Conservation (phyloP, 2,113 vertebrate species). For the Lipophrys pholis region DNA sequence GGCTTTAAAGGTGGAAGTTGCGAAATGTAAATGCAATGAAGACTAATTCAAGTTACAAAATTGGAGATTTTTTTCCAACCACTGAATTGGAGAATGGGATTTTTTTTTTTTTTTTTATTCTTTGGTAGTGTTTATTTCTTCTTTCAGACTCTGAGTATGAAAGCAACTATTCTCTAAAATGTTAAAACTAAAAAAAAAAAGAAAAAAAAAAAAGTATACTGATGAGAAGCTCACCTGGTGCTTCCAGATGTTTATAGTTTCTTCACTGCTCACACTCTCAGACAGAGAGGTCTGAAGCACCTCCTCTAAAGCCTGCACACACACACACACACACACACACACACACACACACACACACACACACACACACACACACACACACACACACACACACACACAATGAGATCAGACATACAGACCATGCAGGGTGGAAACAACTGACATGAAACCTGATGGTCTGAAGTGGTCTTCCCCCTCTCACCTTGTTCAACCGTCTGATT, state of each 20-base stretch:
- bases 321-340: constrained; percentile 2
- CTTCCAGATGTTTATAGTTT: constrained; percentile 67
- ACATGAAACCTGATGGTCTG: no score
- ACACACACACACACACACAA: background rate
- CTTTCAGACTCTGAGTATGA: no score
- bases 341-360: constrained; percentile 8
- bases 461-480: constrained; percentile 17
- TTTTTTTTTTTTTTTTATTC: no score
- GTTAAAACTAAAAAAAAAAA: background rate
- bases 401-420: no score
- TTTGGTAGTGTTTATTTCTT: no score
- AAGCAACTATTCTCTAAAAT: background rate
- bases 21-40: no score
- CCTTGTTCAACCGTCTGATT: constrained; percentile 73
- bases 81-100: no score
- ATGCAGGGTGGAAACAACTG: no score
- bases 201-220: background rate
- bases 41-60: no score
- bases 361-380: background rate
- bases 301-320: constrained; percentile 55
- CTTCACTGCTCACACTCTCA: constrained; percentile 14
- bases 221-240: constrained; percentile 65
- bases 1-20: background rate
- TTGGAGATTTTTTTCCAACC: no score
- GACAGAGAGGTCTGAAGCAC: constrained; percentile 17